Evolutionary conservation across 2,888 invertebrate genomes (phyloP), one percentile per base, ranked within the genome.

Genomic region (Trypoxylon attenuatum): DNA sequence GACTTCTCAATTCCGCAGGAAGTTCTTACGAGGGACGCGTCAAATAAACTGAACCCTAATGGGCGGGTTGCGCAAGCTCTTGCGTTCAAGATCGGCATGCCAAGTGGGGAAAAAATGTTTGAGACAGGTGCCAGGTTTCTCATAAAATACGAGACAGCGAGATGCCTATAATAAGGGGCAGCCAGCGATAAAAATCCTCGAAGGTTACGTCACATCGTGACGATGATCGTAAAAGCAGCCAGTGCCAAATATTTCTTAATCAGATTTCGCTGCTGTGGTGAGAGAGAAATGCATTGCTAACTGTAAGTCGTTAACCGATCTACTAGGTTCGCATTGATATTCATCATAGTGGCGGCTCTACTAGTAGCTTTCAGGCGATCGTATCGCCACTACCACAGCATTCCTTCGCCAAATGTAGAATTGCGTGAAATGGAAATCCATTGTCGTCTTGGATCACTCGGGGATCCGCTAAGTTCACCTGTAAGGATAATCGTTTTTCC

Each of bases 391-490:
- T 53, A 73, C n/a, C n/a, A n/a, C n/a, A n/a, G n/a, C n/a, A 70
- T 63, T 62, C 59, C 57, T 22, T 47, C 21, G 18, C 57, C 54
- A 25, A 50, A 66, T 16, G 66, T 50, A 67, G 54, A 63, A 73
- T 50, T 29, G 45, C 56, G 49, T 62, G 58, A 73, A 69, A 60
- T 73, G 58, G 52, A 56, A 66, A 63, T 55, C 66, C 55, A 73
- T 73, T 73, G 72, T 73, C n/a, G n/a, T n/a, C n/a, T n/a, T 50
- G 42, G 45, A 33, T 8, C 10, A 25, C 50, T 38, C 41, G 13
- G 5, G 29, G 43, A 27, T 43, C n/a, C 33, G 33, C 5, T 33
- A 10, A 10, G 4, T 10, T 10, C 33, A 5, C 33, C 33, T n/a
- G n/a, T n/a, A n/a, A 13, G 33, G 33, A 33, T 33, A 33, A 33